Percentiles rank a stretch among this genome's conserved stretches.
Evolutionary conservation across 2,888 invertebrate genomes (phyloP).

Genomic region (Drosophila aldrichi): DNA sequence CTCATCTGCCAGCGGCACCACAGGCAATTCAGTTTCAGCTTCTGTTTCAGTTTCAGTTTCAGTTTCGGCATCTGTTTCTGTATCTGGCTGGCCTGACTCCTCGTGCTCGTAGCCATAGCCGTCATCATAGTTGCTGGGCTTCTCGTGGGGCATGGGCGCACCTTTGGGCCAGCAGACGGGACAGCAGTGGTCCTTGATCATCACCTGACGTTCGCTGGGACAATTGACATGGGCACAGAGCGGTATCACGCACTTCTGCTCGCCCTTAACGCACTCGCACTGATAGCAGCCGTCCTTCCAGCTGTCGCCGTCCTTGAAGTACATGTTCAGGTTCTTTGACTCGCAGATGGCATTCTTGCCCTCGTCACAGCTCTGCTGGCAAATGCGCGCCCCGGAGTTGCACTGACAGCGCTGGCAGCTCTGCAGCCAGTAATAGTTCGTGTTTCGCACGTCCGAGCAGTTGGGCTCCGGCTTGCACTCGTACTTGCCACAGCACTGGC

Average conservation of each 20-base stretch:
- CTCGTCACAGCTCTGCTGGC: constrained; percentile 83
- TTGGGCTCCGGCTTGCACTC: constrained; percentile 85
- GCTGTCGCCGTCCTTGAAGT: constrained; percentile 81
- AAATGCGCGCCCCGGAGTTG: constrained; percentile 77
- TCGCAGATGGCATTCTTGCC: constrained; percentile 75
- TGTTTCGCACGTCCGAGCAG: constrained; percentile 74
- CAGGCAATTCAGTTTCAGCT: constrained; percentile 4
- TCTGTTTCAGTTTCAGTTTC: constrained; percentile 12
- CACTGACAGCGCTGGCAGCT: constrained; percentile 83
- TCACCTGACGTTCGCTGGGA: constrained; percentile 77
- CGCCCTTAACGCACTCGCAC: constrained; percentile 83
- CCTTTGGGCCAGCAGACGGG: constrained; percentile 84
- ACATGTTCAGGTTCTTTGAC: constrained; percentile 75
- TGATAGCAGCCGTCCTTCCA: constrained; percentile 84
- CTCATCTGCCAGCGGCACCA: constrained; percentile 4
- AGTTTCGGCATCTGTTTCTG: constrained; percentile 18
- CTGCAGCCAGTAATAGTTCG: constrained; percentile 78
- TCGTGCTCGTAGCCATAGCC: constrained; percentile 59
- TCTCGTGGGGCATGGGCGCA: constrained; percentile 73
- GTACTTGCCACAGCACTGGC: constrained; percentile 86
- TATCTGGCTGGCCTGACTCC: constrained; percentile 23
- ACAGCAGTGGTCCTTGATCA: constrained; percentile 81
- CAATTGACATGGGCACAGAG: constrained; percentile 82
- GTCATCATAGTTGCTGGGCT: constrained; percentile 55
- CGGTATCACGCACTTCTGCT: constrained; percentile 79